A percentile compares a stretch with the other conserved stretches of the same genome.
phyloP scores from a whole-genome alignment of 2,113 vertebrate genomes.

The Benitochromis conjunctus region DNA sequence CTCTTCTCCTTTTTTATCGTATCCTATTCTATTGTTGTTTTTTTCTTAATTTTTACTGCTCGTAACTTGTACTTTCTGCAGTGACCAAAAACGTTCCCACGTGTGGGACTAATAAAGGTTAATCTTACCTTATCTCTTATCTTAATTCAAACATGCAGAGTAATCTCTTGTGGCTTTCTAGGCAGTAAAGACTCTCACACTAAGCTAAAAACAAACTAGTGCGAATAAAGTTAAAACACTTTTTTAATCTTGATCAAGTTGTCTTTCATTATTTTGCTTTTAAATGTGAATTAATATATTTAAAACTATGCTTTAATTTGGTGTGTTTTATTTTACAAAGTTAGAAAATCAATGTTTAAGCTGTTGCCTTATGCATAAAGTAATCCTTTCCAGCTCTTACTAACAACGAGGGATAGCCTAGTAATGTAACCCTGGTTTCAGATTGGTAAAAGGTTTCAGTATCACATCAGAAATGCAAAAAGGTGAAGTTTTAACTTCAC shows the following conservation, averaged over 20 bases:
- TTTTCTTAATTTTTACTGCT: too few relatives aligned
- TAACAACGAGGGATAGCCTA: not conserved
- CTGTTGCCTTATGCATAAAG: not conserved
- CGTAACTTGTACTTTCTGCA: too few relatives aligned
- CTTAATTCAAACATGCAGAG: not conserved
- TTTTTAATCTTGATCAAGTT: not conserved
- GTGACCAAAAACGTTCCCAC: too few relatives aligned
- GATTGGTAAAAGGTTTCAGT: not conserved
- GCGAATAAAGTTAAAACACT: not conserved
- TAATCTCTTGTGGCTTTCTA: not conserved
- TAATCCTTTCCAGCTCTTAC: not conserved
- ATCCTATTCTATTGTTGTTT: too few relatives aligned
- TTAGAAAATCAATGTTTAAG: too few relatives aligned
- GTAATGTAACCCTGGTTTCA: not conserved
- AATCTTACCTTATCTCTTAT: too few relatives aligned
- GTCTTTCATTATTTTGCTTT: not conserved
- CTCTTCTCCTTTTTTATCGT: not conserved
- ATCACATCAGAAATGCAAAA: not conserved
- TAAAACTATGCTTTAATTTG: not conserved
- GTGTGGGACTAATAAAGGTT: too few relatives aligned
- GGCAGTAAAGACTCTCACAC: not conserved
- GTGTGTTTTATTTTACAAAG: not conserved
- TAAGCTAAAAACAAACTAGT: not conserved
- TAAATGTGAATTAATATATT: accelerated
- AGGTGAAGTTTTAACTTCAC: not conserved